Evolutionary conservation across 53 echinoderm and acorn worm species (phyloP), one percentile per base, ranked within the genome.

Genomic region (Mesocentrotus franciscanus): DNA sequence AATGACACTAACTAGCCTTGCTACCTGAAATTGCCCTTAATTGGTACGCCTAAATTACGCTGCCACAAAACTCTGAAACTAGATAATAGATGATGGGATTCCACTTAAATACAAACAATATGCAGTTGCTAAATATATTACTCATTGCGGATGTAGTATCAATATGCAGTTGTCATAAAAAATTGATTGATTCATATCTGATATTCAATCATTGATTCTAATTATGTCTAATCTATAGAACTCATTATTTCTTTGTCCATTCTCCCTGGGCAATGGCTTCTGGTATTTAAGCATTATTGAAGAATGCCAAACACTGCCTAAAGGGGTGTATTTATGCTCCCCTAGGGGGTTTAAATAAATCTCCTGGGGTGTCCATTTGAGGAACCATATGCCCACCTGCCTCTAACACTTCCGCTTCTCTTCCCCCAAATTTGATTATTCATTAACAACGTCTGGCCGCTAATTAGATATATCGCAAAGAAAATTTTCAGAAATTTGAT

Each of bases 341-440:
- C 90, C 59, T 32, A 29, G 30, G 90, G 85, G 14, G 90, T 30
- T 60, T 29, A 90, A 29, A 60, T 60, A 27, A 60, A 58, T 60
- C 60, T 60, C 90, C 90, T 90, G 90, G 90, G 90, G 90, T 90
- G 90, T 90, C 60, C 58, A 60, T 90, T 90, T 90, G 90, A 90
- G 16, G 90, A 90, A 17, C 59, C 5, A 7, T 29, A 27, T 60
- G 90, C 29, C 90, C 90, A 90, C 90, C 90, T 60, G 60, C 90
- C 15, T 60, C 13, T 13, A 30, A 13, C 90, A 60, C 60, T 90
- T 90, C 90, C 90, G 90, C 20, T 81, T 60, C 60, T 32, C 15
- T 90, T 24, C 35, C 87, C 22, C 60, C 58, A 90, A 59, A 60
- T 36, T 55, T 90, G 56, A 90, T 60, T 90, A 33, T 20, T 60